Evolutionary conservation across 2,888 invertebrate species (phyloP), one percentile per base, ranked within the genome.

Genomic region (Nephrotoma flavescens): DNA sequence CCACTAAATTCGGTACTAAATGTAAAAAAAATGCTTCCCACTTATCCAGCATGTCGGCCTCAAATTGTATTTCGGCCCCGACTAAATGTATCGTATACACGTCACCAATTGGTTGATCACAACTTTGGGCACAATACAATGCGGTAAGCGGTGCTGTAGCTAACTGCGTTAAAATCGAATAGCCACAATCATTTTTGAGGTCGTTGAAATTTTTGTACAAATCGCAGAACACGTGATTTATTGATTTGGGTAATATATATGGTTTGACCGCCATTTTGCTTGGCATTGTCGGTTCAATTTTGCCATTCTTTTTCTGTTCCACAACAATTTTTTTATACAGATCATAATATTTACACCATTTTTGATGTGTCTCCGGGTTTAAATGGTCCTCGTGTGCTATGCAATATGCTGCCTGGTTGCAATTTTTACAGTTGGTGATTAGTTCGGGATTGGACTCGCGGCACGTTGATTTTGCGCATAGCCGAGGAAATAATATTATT

Each of bases 11-110:
- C 0, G 95, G 94, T 5, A 93, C 90, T 45, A 95, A 92, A 89
- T 96, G 95, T 0, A 95, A 90, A 88, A 95, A 93, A 89, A 95
- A 93, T 71, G 93, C 92, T 89, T 96, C 96, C 96, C 96, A 96
- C 87, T 95, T 95, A 86, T 93, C 93, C 3, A 95, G 91, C 12
- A 93, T 92, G 88, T 94, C 94, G 0, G 94, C 94, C 90, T 96
- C 96, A 89, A 95, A 96, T 87, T 95, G 94, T 42, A 95, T 92
- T 90, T 96, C 96, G 0, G 95, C 95, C 0, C 95, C 87, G 19
- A 87, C 85, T 41, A 87, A 88, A 87, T 91, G 91, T 31, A 91
- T 89, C 1, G 90, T 90, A 0, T 91, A 87, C 45, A 88, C 88
- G 44, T 89, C 89, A n/a, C 87, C 86, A 9, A 87, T 86, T 15